phyloP scores from a whole-genome alignment of 2,797 vertebrate genomes.

The Mergus octosetaceus region DNA sequence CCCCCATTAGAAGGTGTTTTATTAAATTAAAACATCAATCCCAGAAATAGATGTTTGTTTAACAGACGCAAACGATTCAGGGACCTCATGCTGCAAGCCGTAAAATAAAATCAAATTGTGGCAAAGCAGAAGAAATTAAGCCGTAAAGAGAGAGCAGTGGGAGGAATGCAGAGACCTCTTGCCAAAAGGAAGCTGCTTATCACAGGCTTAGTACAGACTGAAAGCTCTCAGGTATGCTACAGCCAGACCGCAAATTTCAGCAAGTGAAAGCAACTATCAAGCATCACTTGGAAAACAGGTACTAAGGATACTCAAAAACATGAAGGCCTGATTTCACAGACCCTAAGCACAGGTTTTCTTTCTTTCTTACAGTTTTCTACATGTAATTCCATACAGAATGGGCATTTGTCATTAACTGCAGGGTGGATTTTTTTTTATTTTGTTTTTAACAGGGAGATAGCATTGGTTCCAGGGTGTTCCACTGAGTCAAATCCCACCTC shows the following conservation, averaged over 20 bases:
- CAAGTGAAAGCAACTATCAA: not conserved
- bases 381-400: not conserved
- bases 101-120: constrained; percentile 73
- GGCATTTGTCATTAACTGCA: not conserved
- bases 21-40: constrained; percentile 76
- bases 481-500: not conserved
- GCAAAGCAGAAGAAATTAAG: constrained; percentile 47
- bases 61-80: constrained; percentile 54
- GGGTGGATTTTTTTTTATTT: accelerated
- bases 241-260: not conserved
- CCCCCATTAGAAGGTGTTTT: constrained; percentile 65
- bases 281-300: not conserved
- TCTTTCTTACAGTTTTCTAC: not conserved
- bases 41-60: constrained; percentile 72
- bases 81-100: constrained; percentile 49
- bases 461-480: not conserved
- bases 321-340: not conserved
- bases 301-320: not conserved
- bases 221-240: not conserved
- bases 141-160: constrained; percentile 36
- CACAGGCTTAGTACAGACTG: not conserved
- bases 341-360: not conserved
- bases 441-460: not conserved
- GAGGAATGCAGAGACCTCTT: constrained; percentile 2
- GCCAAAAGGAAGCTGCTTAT: constrained; percentile 52